These are phyloP conservation scores for Clarias macrocephalus DNA, from an alignment of 2,113 vertebrate genomes.

Conservation along the genomic window DNA sequence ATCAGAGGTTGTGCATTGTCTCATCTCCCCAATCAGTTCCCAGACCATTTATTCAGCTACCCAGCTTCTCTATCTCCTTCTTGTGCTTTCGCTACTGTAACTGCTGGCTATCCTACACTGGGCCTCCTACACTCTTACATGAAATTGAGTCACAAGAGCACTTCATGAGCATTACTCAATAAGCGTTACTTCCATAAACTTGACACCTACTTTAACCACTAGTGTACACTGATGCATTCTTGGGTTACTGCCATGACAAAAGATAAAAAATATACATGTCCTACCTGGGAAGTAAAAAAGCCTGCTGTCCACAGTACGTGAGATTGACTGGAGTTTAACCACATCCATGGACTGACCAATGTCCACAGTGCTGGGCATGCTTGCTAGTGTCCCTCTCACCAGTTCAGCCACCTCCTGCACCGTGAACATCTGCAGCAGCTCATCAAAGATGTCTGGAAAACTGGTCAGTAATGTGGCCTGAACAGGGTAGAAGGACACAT, in stretches of 20 bases:
- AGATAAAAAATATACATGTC: not conserved
- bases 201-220: not conserved
- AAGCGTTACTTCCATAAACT: not conserved
- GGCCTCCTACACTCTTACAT: not conserved
- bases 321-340: conserved; percentile 94
- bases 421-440: conserved; percentile 96
- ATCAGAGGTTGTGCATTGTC: not conserved
- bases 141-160: not conserved
- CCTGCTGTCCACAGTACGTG: conserved; percentile 92
- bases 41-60: not conserved
- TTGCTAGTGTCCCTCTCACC: conserved; percentile 89
- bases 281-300: conserved; percentile 95
- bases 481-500: conserved; percentile 9
- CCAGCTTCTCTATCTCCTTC: not conserved
- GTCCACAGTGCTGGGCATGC: conserved; percentile 94
- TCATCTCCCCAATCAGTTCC: not conserved
- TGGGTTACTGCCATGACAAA: not conserved
- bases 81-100: not conserved
- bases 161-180: not conserved
- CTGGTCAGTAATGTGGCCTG: conserved; percentile 94
- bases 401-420: conserved; percentile 96
- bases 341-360: conserved; percentile 95
- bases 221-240: not conserved
- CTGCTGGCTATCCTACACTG: not conserved
- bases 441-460: conserved; percentile 95